Base-by-base conservation (phyloP, 2,797 vertebrate species). In the Ceryle rudis region DNA sequence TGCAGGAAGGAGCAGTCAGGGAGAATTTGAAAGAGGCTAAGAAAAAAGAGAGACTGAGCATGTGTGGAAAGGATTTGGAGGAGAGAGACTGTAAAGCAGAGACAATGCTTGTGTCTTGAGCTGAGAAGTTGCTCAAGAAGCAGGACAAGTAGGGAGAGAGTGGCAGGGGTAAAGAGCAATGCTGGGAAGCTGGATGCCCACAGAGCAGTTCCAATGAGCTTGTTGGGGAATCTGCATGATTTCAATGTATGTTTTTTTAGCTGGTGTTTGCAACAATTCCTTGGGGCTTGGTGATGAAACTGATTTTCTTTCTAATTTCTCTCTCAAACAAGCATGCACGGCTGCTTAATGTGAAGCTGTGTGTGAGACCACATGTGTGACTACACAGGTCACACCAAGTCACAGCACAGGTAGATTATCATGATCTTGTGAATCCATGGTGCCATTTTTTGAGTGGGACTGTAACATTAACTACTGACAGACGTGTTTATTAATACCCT, bases 1-100 rank as follows among this genome's bases (percentile, higher is more conserved):
- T 81, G 39, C 51, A 42, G n/a, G 75, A 90, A 52, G 52, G 85
- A 90, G 54, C 49, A 88, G 29, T n/a, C 6, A 2, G 60, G 57
- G 65, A 60, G 57, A 92, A 72, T 91, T 71, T 54, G 84, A 96
- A 87, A 81, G 92, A 94, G 89, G 37, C 54, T 78, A 46, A 78
- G 72, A 57, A 89, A 82, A 87, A 75, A 64, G 21, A 19, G 44
- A 60, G 17, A 54, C 10, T 0, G 0, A 82, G 41, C 2, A 1
- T 29, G 15, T 70, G 47, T 70, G 37, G 74, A 85, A 89, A 62
- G 49, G 54, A 77, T 86, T 85, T 89, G 57, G 67, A 91, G 84
- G 33, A 51, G 51, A 41, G 49, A 51, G 62, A 29, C 29, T 79
- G 64, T 51, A 90, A 94, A 90, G 64, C 61, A 83, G 58, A 91